Conservation (phyloP, 2,888 invertebrate genomes). For the Lucinisca nassula region DNA sequence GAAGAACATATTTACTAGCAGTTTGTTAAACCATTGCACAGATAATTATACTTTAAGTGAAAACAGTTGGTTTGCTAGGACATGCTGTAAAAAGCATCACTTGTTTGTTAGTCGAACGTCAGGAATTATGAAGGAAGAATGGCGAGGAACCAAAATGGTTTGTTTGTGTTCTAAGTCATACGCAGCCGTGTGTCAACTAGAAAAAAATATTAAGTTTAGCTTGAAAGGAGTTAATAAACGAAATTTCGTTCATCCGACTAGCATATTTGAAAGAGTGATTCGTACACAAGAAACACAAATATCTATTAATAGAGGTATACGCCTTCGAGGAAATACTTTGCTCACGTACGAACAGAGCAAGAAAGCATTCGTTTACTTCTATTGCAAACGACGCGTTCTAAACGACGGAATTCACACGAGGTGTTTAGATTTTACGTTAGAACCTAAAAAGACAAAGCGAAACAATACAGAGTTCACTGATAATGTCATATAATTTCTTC, state of each 20-base stretch:
- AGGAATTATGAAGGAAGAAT: not conserved
- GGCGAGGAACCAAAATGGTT: not conserved
- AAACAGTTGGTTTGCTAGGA: slow-evolving; percentile 3
- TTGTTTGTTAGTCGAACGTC: not conserved
- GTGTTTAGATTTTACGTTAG: no score
- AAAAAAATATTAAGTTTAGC: not conserved
- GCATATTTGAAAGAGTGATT: not conserved
- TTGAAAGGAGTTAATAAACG: not conserved
- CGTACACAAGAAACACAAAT: not conserved
- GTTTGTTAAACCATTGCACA: not conserved
- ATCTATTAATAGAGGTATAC: slow-evolving; percentile 5
- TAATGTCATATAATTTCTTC: not conserved
- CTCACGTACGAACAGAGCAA: slow-evolving; percentile 1
- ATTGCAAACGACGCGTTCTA: not conserved
- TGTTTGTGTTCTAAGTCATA: slow-evolving; percentile 12
- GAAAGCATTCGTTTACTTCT: not conserved
- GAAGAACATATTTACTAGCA: slow-evolving; percentile 17
- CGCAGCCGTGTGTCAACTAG: not conserved
- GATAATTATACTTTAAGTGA: not conserved
- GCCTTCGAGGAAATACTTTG: not conserved
- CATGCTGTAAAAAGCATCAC: not conserved
- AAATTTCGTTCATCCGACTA: not conserved
- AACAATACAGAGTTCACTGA: no score
- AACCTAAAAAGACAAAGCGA: no score
- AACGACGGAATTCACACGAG: not conserved